These are phyloP conservation scores for Protophormia terraenovae DNA, from an alignment of 2,888 invertebrate genomes.

Conservation along the genomic window DNA sequence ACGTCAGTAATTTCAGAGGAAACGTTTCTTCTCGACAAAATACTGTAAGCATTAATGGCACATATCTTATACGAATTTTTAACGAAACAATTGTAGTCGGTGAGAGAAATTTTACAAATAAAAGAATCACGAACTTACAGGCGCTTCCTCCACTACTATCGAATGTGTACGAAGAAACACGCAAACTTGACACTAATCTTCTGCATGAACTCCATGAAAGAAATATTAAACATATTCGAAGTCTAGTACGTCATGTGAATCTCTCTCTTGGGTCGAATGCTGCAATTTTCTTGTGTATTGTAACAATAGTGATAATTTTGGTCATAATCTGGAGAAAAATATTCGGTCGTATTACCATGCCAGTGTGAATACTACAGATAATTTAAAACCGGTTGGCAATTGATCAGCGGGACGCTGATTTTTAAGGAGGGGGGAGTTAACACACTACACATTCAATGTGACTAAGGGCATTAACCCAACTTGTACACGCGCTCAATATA, in stretches of 20 bases:
- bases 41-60: background rate
- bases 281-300: background rate
- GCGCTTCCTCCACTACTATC: background rate
- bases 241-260: no score
- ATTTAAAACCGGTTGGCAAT: background rate
- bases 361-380: background rate
- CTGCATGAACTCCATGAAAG: background rate
- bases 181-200: background rate
- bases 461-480: no score
- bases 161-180: background rate
- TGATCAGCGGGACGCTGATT: background rate
- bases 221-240: background rate
- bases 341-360: background rate
- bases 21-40: background rate
- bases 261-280: background rate
- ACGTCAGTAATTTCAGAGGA: background rate
- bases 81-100: no score
- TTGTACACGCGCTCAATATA: no score
- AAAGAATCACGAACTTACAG: background rate
- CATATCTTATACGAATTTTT: background rate
- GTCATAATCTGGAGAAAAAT: background rate
- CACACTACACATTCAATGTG: no score
- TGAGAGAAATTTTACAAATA: background rate
- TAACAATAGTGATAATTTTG: no score
- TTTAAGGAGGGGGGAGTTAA: background rate